phyloP scores from a whole-genome alignment of 2,113 vertebrate species.

The Nanorana parkeri region DNA sequence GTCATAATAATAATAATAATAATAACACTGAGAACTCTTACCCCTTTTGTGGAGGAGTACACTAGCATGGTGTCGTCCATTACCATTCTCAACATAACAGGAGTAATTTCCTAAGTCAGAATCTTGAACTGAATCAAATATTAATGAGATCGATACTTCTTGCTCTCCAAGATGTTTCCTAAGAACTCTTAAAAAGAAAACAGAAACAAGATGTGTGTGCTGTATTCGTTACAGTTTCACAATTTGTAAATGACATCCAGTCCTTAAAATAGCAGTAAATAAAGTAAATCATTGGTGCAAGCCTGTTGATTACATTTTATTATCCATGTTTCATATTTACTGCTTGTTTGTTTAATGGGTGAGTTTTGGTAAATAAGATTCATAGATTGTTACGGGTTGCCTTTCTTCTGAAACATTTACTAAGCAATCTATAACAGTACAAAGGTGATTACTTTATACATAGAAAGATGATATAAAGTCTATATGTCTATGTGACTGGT shows the following conservation, averaged over 20 bases:
- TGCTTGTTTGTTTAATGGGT: background rate
- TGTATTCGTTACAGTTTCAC: background rate
- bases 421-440: background rate
- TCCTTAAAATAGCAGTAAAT: slow-evolving; percentile 25
- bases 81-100: slow-evolving; percentile 95
- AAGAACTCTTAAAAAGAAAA: slow-evolving; percentile 81
- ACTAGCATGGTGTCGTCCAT: slow-evolving; percentile 90
- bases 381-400: background rate
- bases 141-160: slow-evolving; percentile 95
- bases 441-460: background rate
- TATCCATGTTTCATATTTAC: background rate
- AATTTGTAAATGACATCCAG: background rate
- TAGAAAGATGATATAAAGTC: no score
- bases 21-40: slow-evolving; percentile 67
- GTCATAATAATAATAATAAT: no score
- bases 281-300: slow-evolving; percentile 2
- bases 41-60: slow-evolving; percentile 92
- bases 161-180: slow-evolving; percentile 95
- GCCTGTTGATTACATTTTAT: background rate
- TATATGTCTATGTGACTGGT: no score
- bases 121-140: slow-evolving; percentile 92
- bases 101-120: slow-evolving; percentile 96
- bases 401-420: background rate
- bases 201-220: slow-evolving; percentile 45
- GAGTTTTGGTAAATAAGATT: background rate